Evolutionary conservation across 2,797 vertebrate species (phyloP), one percentile per base, ranked within the genome.

Genomic region (Eulemur coronatus): DNA sequence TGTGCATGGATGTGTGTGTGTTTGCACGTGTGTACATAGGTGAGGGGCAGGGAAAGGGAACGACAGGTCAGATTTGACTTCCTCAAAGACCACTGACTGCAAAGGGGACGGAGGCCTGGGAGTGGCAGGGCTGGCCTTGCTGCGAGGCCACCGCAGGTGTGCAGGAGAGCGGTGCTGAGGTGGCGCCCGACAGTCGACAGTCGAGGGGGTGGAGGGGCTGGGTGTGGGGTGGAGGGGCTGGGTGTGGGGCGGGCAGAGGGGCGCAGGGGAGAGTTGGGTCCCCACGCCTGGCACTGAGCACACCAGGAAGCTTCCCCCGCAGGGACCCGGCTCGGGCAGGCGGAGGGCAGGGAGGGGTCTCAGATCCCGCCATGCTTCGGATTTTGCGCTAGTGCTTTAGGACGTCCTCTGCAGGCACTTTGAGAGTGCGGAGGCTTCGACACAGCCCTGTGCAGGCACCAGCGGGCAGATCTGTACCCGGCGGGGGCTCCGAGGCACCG

Each of bases 161-260:
- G 67, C 11, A 9, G 81, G 50, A 14, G 46, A 9, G 20, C 0
- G 3, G 22, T 75, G 72, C 8, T 10, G 2, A 9, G 52, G 50
- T 0, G 50, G 72, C 2, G 7, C 72, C 46, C 43, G 5, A 1
- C 0, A 18, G 28, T 5, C 1, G 7, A 18, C 3, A n/a, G n/a
- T n/a, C n/a, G n/a, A n/a, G n/a, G 72, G 43, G 35, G 43, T 0
- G 14, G 8, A 8, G 43, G 28, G 15, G 28, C 17, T 48, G 14
- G 35, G 48, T 1, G 5, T 7, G 72, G 43, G 35, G 43, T 0
- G 14, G 8, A 8, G 43, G 28, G 15, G 28, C 17, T 48, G 14
- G 35, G 48, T 1, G 5, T 7, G 43, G 11, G 2, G 7, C 4
- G 26, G 38, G 20, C 4, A 38, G 35, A 22, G 26, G 20, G 48